Percentiles rank a stretch among this genome's conserved stretches.
Evolutionary conservation across 2,888 invertebrate genomes (phyloP).

Genomic region (Eristalinus sepulchralis): DNA sequence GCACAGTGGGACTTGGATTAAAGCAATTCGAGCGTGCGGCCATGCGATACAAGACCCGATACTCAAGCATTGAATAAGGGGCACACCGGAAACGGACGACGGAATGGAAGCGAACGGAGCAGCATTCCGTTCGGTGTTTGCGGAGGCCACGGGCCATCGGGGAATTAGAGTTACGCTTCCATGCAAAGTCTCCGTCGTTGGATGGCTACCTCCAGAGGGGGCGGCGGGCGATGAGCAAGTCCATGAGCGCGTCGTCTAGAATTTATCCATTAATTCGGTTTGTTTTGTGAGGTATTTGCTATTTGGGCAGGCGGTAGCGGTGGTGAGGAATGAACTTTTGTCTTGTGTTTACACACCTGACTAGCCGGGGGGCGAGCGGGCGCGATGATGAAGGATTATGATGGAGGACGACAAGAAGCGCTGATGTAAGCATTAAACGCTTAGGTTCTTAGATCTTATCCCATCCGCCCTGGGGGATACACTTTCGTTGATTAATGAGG

Average conservation of each 20-base stretch:
- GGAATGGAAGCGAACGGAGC: background rate
- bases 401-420: background rate
- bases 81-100: background rate
- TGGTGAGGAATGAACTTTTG: background rate
- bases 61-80: slow-evolving; percentile 3
- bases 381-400: background rate
- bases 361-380: background rate
- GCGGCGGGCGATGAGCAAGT: background rate
- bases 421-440: background rate
- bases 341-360: background rate
- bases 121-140: background rate
- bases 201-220: background rate
- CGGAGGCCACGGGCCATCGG: slow-evolving; percentile 11
- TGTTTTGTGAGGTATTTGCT: background rate
- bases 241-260: background rate
- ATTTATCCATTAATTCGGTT: slow-evolving; percentile 7
- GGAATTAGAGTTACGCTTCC: slow-evolving; percentile 28
- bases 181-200: background rate
- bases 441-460: background rate
- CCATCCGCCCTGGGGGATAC: background rate
- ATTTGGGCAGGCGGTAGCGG: background rate
- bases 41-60: slow-evolving; percentile 2
- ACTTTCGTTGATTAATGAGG: background rate
- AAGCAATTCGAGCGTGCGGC: background rate
- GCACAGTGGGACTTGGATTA: background rate